Base-by-base conservation (phyloP, 2,113 vertebrate species). In the Syngnathus scovelli region DNA sequence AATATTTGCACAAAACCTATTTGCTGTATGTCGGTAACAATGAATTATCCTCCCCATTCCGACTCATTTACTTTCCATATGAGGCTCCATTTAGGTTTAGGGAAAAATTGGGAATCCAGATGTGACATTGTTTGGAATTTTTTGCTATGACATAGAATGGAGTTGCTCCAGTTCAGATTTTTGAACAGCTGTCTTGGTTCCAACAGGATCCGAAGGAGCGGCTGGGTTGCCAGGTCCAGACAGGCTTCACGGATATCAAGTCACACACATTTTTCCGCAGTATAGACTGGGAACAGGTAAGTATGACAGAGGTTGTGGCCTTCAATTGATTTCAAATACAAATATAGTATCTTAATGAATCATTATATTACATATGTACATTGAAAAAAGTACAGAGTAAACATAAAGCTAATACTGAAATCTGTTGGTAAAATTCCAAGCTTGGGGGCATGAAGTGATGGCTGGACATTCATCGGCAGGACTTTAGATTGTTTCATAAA, bases 251-350 rank as follows among this genome's bases (percentile, higher is more conserved):
- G 3, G 97, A 99, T 80, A 97, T 99, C 89, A 97, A 96, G 90
- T 92, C 95, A 62, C 97, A 99, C 41, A 98, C 97, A 0, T 99
- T 99, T 90, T 99, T 98, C 91, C 95, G 97, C 86, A 98, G 90
- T 90, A 96, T 98, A 81, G 96, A 98, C 91, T 99, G 97, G 97
- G 95, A 98, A 70, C 93, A 96, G 95, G 97, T 99, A 92, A 94
- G 87, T 70, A 36, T 69, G 8, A 39, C 18, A 12, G 60, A 21
- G 2, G 19, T 52, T 43, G 19, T 38, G 37, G 33, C 37, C 23
- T 2, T 21, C 18, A 21, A 10, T 38, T 15, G 16, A 59, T 37
- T 9, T 3, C 3, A 59, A 59, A 37, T 59, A 18, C 36, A 55
- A 12, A 55, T 3, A 6, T 51, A n/a, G 27, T 33, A 33, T 8